Conservation (phyloP, 53 echinoderm and acorn worm genomes). For the Holothuria leucospilota region DNA sequence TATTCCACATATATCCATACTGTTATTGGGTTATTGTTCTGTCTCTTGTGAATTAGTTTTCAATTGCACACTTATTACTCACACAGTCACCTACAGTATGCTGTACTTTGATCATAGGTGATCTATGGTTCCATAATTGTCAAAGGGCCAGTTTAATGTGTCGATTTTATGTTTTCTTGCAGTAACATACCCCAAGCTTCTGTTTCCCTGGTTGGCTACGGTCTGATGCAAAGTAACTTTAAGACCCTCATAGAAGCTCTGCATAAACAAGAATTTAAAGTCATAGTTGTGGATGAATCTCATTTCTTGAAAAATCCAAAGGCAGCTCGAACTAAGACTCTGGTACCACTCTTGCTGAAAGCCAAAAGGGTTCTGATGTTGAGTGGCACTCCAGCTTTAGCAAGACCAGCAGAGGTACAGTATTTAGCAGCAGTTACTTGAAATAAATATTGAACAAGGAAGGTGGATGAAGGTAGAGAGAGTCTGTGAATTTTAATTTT, state of each 20-base stretch:
- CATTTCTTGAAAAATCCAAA: constrained; percentile 82
- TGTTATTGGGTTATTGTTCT: too few species aligned
- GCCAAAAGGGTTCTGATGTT: constrained; percentile 71
- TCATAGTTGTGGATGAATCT: constrained; percentile 82
- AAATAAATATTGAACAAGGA: too few species aligned
- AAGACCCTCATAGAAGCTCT: constrained; percentile 73
- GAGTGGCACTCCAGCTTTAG: constrained; percentile 84
- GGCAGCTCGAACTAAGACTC: constrained; percentile 74
- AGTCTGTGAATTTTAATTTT: too few species aligned
- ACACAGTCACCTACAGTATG: too few species aligned
- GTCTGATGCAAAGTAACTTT: constrained; percentile 67
- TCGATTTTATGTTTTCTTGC: background rate
- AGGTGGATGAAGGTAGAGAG: too few species aligned
- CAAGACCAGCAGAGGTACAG: constrained; percentile 81
- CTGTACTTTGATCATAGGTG: too few species aligned
- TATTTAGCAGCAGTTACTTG: too few species aligned
- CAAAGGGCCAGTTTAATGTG: too few species aligned
- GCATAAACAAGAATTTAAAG: constrained; percentile 66
- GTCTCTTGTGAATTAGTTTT: too few species aligned
- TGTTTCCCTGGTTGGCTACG: constrained; percentile 76
- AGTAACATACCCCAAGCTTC: constrained; percentile 68
- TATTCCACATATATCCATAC: too few species aligned
- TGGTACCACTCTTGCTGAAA: constrained; percentile 66
- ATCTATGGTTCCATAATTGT: too few species aligned
- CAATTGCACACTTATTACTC: too few species aligned